phyloP scores from a whole-genome alignment of 2,113 vertebrate species.

The Clarias macrocephalus region DNA sequence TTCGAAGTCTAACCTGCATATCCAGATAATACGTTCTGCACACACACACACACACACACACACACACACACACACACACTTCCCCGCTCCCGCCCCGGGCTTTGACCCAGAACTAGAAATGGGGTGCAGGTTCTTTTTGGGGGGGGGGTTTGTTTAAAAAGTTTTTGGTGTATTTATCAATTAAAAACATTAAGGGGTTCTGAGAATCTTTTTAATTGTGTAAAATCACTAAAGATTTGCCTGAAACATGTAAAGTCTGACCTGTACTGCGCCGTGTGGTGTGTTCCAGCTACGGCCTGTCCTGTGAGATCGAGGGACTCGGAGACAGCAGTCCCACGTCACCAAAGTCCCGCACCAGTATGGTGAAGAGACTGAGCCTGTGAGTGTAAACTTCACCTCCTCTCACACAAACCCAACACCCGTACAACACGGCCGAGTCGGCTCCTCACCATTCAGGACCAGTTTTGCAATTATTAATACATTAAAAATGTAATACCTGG shows the following conservation, averaged over 20 bases:
- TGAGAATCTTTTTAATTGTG: background rate
- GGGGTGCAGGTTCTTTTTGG: background rate
- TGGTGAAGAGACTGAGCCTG: slow-evolving; percentile 95
- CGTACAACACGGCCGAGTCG: no score
- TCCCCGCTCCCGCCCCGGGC: no score
- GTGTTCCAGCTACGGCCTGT: slow-evolving; percentile 79
- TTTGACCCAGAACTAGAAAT: background rate
- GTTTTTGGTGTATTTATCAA: background rate
- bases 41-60: no score
- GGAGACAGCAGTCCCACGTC: slow-evolving; percentile 80
- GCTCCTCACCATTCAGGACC: no score
- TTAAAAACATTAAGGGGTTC: background rate
- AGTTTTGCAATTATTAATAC: no score
- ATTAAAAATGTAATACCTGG: no score
- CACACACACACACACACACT: no score
- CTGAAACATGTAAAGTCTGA: background rate
- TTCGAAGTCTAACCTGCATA: no score
- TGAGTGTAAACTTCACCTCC: slow-evolving; percentile 70
- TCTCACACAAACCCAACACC: no score
- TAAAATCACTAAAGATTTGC: background rate
- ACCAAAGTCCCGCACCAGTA: slow-evolving; percentile 86
- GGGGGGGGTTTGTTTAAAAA: background rate
- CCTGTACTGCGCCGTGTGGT: background rate
- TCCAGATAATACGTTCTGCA: no score
- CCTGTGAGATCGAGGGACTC: slow-evolving; percentile 83